These are phyloP conservation scores for Cantharis lateralis DNA, from an alignment of 2,888 invertebrate genomes.

Conservation along the genomic window DNA sequence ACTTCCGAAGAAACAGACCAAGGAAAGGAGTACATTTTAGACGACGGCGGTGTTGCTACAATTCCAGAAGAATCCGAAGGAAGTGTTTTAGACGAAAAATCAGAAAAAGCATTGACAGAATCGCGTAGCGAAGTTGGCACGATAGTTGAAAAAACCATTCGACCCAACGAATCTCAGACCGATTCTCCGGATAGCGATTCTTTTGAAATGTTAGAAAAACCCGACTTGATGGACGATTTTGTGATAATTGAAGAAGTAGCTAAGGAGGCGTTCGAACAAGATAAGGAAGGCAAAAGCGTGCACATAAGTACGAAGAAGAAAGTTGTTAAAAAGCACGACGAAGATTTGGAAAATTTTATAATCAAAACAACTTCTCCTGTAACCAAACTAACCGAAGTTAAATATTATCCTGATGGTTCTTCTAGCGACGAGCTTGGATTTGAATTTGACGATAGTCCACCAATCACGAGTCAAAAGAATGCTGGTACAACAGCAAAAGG, in stretches of 20 bases:
- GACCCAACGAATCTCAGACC: conserved; percentile 52
- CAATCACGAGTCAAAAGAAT: conserved; percentile 49
- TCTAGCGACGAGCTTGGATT: conserved; percentile 68
- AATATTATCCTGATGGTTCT: conserved; percentile 58
- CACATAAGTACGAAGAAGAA: conserved; percentile 60
- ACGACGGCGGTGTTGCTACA: conserved; percentile 59
- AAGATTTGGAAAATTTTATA: conserved; percentile 73
- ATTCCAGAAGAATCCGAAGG: conserved; percentile 63
- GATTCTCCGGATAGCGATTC: conserved; percentile 84
- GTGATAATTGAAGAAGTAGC: conserved; percentile 88
- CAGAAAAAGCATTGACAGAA: conserved; percentile 51
- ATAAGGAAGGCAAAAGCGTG: conserved; percentile 81
- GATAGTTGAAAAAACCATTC: conserved; percentile 63
- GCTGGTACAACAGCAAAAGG: conserved; percentile 44
- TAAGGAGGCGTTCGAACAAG: conserved; percentile 82
- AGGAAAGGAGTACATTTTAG: conserved; percentile 66
- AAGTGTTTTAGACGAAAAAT: conserved; percentile 48
- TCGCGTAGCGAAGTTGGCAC: conserved; percentile 62
- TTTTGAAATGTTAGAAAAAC: conserved; percentile 86
- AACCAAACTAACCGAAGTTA: conserved; percentile 56
- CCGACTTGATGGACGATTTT: conserved; percentile 85
- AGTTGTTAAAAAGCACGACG: conserved; percentile 67
- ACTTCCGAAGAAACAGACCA: conserved; percentile 69
- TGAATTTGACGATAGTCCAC: conserved; percentile 72
- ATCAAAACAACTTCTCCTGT: conserved; percentile 67